Percentiles rank a stretch among this genome's conserved stretches.
phyloP scores from a whole-genome alignment of 2,113 vertebrate species.

The Columba janthina region DNA sequence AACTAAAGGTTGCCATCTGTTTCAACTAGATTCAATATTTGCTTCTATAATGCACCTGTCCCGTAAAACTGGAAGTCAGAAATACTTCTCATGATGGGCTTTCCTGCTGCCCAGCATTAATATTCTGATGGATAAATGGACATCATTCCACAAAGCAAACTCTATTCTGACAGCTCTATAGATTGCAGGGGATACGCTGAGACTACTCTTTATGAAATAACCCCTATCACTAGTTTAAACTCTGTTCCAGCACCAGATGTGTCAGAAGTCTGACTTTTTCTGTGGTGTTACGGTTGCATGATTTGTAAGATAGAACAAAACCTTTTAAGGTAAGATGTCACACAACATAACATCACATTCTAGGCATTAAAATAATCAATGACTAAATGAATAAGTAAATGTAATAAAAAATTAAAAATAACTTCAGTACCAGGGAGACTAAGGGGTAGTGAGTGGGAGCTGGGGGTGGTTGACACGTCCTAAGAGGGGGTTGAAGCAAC shows the following conservation, averaged over 20 bases:
- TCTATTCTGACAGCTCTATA: neutral
- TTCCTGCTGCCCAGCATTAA: neutral
- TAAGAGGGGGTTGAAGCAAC: neutral
- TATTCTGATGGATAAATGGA: neutral
- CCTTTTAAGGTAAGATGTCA: neutral
- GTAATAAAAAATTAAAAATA: neutral
- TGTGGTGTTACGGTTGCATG: neutral
- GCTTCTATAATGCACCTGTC: neutral
- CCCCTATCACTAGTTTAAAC: neutral
- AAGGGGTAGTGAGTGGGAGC: neutral
- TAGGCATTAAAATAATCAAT: neutral
- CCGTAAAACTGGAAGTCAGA: neutral
- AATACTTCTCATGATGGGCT: neutral
- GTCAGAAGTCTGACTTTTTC: neutral
- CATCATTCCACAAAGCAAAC: neutral
- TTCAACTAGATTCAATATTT: neutral
- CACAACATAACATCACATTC: neutral
- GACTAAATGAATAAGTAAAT: neutral
- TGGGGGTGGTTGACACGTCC: neutral
- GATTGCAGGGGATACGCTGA: neutral
- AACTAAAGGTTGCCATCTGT: constrained; percentile 4
- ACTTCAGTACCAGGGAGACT: neutral
- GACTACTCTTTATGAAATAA: neutral
- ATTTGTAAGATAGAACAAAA: neutral
- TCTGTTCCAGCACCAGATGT: neutral